These are phyloP conservation scores for Sparus aurata DNA, from an alignment of 2,797 vertebrate genomes.

Conservation along the genomic window DNA sequence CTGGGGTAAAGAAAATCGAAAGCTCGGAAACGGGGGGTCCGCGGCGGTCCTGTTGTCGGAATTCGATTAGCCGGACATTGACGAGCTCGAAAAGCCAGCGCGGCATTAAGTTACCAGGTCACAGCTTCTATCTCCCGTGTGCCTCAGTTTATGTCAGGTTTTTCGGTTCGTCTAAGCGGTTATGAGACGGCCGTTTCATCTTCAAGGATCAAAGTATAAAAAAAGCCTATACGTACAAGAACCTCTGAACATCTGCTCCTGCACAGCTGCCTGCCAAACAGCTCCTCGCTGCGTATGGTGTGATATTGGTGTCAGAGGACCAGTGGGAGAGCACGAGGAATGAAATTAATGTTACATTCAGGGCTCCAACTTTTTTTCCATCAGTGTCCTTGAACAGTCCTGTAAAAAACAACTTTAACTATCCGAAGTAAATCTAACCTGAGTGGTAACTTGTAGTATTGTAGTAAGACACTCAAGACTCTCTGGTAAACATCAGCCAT, in stretches of 20 bases:
- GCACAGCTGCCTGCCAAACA: constrained; percentile 54
- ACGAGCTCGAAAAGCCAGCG: constrained; percentile 12
- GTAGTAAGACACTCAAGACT: constrained; percentile 6
- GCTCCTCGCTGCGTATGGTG: constrained; percentile 26
- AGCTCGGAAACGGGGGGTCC: constrained; percentile 41
- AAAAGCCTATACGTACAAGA: constrained; percentile 5
- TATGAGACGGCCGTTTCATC: constrained; percentile 4
- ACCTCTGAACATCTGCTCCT: constrained; percentile 63
- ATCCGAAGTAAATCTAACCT: too few relatives aligned
- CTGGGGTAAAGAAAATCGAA: constrained; percentile 54
- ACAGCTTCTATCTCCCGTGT: constrained; percentile 21
- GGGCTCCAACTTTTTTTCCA: too few relatives aligned
- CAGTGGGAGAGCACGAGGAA: constrained; percentile 20
- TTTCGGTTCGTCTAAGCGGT: not conserved
- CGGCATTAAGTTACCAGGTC: constrained; percentile 17
- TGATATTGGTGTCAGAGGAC: constrained; percentile 31
- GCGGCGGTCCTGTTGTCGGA: constrained; percentile 16
- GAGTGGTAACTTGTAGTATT: constrained; percentile 1
- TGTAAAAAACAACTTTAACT: too few relatives aligned
- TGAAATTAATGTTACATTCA: not conserved
- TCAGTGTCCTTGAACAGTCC: too few relatives aligned
- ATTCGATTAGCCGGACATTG: constrained; percentile 34
- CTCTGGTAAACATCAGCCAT: constrained; percentile 2
- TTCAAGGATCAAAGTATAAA: constrained; percentile 39
- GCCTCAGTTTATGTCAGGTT: constrained; percentile 2